phyloP scores from a whole-genome alignment of 1,140 invertebrate genomes.

The Latrodectus geometricus region DNA sequence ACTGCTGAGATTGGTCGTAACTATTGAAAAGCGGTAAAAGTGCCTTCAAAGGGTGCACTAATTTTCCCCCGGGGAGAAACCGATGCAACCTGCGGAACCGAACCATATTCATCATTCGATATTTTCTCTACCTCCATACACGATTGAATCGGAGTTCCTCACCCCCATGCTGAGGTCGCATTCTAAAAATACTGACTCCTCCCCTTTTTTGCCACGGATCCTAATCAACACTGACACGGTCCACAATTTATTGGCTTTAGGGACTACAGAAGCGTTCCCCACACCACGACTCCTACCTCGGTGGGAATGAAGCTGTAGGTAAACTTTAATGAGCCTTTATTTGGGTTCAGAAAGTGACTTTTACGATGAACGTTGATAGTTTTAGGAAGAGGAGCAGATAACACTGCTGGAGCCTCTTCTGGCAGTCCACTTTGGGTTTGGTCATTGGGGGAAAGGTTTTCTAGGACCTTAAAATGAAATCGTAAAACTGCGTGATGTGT shows the following conservation, averaged over 20 bases:
- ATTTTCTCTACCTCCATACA: background rate
- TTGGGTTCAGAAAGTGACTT: too few relatives aligned
- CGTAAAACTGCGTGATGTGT: too few relatives aligned
- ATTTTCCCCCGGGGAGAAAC: constrained; percentile 7
- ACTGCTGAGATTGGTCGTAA: background rate
- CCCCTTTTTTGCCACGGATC: constrained; percentile 34
- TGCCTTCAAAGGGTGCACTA: constrained; percentile 41
- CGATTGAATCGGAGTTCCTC: background rate
- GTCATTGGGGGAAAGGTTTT: background rate
- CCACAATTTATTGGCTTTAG: constrained; percentile 30
- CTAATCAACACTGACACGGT: constrained; percentile 59
- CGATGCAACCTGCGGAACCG: constrained; percentile 35
- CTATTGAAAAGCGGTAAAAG: background rate
- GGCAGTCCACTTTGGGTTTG: too few relatives aligned
- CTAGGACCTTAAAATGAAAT: too few relatives aligned
- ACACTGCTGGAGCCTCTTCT: too few relatives aligned
- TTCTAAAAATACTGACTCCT: constrained; percentile 31
- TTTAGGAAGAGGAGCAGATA: too few relatives aligned
- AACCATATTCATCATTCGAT: constrained; percentile 49
- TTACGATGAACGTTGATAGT: too few relatives aligned
- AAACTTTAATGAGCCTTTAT: too few relatives aligned
- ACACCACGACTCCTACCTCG: background rate
- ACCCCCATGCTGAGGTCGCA: too few relatives aligned
- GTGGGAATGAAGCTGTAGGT: too few relatives aligned
- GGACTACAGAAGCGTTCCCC: background rate